These are phyloP conservation scores for Cryptocheilus praepositus DNA, from an alignment of 2,888 invertebrate species.

Conservation along the genomic window DNA sequence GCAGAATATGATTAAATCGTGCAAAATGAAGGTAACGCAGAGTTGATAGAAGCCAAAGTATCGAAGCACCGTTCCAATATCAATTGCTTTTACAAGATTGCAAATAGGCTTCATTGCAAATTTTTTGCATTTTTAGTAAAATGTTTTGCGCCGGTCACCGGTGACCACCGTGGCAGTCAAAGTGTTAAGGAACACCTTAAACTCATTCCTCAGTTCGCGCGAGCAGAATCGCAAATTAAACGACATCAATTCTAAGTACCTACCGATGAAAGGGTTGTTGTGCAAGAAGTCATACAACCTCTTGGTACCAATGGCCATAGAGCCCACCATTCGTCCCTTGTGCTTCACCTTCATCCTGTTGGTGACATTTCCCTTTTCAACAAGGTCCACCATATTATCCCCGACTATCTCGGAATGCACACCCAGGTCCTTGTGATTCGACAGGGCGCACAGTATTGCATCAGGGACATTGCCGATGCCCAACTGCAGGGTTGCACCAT, in stretches of 20 bases:
- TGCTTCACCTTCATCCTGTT: constrained; percentile 78
- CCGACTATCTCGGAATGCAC: constrained; percentile 82
- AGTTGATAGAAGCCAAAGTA: too few relatives aligned
- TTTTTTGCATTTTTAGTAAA: too few relatives aligned
- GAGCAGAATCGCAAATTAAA: not conserved
- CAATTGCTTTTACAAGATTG: too few relatives aligned
- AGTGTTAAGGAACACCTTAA: too few relatives aligned
- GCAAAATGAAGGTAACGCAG: too few relatives aligned
- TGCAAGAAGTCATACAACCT: constrained; percentile 80
- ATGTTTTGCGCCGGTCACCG: too few relatives aligned
- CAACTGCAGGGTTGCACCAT: constrained; percentile 81
- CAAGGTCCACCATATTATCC: constrained; percentile 79
- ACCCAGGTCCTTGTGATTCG: constrained; percentile 79
- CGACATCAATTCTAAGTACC: constrained; percentile 17
- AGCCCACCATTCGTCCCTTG: constrained; percentile 78
- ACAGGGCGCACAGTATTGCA: constrained; percentile 77
- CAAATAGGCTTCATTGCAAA: too few relatives aligned
- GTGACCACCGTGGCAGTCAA: too few relatives aligned
- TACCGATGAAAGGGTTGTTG: constrained; percentile 80
- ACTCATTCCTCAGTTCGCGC: not conserved
- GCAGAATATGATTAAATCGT: too few relatives aligned
- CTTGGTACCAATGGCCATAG: constrained; percentile 79
- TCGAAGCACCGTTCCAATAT: too few relatives aligned
- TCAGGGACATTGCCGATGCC: constrained; percentile 82
- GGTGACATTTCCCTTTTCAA: constrained; percentile 78